These are phyloP conservation scores for Beris morrisii DNA, from an alignment of 2,888 invertebrate genomes.

Conservation along the genomic window DNA sequence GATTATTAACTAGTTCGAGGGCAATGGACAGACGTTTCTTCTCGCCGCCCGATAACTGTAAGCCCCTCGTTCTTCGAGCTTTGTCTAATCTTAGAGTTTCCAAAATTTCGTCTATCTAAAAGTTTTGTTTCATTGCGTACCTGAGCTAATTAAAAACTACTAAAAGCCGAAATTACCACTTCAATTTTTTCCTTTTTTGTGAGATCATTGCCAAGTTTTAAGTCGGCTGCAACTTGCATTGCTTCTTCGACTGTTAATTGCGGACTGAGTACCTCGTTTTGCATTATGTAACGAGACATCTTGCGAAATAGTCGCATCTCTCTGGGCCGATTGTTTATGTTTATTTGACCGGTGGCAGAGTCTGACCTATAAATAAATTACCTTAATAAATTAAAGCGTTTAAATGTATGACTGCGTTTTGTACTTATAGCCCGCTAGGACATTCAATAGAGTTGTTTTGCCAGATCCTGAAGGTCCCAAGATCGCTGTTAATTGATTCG, in stretches of 20 bases:
- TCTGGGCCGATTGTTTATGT: conserved; percentile 76
- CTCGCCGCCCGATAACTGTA: conserved; percentile 86
- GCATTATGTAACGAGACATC: conserved; percentile 95
- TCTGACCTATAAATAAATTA: conserved; percentile 59
- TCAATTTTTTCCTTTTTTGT: conserved; percentile 65
- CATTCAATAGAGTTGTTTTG: conserved; percentile 86
- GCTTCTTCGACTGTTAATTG: conserved; percentile 85
- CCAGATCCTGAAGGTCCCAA: conserved; percentile 93
- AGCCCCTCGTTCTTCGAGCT: conserved; percentile 72
- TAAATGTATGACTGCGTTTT: conserved; percentile 42
- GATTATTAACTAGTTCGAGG: conserved; percentile 87
- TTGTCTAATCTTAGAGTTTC: conserved; percentile 74
- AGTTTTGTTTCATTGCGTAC: conserved; percentile 38
- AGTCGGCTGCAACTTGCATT: conserved; percentile 85
- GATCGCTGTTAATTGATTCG: conserved; percentile 87
- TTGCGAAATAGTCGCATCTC: conserved; percentile 79
- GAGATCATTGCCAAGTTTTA: conserved; percentile 76
- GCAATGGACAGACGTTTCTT: conserved; percentile 91
- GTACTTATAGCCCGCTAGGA: conserved; percentile 90
- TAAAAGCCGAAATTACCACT: conserved; percentile 61
- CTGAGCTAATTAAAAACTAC: neutral
- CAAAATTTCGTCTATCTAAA: conserved; percentile 84
- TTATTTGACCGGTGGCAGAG: conserved; percentile 72
- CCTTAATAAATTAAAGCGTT: neutral
- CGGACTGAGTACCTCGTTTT: conserved; percentile 83